Conservation (phyloP, 2,888 invertebrate genomes). For the Ceriagrion tenellum region DNA sequence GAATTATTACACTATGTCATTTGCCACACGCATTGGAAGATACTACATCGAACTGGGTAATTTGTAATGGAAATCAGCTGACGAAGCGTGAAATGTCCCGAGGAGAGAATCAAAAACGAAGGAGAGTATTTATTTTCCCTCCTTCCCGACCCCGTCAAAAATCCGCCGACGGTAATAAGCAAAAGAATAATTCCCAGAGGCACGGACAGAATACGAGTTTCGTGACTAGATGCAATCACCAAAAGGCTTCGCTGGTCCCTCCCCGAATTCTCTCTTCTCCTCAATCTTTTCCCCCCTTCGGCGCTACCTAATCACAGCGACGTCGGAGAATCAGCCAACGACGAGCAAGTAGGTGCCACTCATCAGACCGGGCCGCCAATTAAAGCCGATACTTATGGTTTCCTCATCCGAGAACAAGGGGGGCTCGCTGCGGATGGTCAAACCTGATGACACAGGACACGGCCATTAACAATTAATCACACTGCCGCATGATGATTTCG, state of each 20-base stretch:
- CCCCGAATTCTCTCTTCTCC: neutral
- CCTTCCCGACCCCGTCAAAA: neutral
- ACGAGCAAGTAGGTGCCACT: neutral
- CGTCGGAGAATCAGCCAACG: neutral
- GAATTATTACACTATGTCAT: too few species aligned
- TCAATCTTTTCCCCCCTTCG: neutral
- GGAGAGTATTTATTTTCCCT: neutral
- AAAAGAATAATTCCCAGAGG: neutral
- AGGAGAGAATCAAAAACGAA: neutral
- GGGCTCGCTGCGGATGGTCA: neutral
- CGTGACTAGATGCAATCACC: constrained; percentile 59
- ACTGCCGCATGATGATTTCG: neutral
- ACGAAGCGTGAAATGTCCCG: neutral
- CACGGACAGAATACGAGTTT: constrained; percentile 2
- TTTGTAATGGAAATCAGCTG: neutral
- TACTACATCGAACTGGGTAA: neutral
- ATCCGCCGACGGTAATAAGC: neutral
- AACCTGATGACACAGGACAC: constrained; percentile 34
- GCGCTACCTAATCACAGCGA: neutral
- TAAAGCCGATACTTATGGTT: neutral
- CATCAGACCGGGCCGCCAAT: neutral
- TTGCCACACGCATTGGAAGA: too few species aligned
- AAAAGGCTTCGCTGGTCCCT: neutral
- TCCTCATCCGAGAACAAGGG: neutral
- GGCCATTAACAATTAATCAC: constrained; percentile 56